Conservation (phyloP, 2,888 invertebrate genomes). For the Brachyptera risi region DNA sequence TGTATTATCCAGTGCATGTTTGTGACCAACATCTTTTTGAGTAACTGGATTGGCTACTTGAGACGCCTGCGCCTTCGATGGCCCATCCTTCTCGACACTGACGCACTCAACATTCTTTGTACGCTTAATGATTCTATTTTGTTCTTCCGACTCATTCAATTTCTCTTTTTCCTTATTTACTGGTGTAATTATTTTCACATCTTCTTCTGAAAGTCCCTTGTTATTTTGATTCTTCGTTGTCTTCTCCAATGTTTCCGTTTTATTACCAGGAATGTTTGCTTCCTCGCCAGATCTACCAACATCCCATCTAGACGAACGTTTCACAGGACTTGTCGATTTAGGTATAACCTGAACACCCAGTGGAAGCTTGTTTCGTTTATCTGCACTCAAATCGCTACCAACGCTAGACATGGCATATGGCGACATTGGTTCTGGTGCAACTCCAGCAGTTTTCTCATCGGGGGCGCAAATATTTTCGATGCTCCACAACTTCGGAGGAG, state of each 20-base stretch:
- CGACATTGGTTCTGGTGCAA: not conserved
- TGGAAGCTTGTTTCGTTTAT: constrained; percentile 42
- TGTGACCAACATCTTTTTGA: too few species aligned
- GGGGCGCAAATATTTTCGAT: constrained; percentile 38
- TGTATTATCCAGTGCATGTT: too few species aligned
- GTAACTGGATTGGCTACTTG: too few species aligned
- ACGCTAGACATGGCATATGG: not conserved
- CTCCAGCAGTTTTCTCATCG: constrained; percentile 14
- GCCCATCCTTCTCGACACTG: too few species aligned
- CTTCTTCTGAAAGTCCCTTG: not conserved
- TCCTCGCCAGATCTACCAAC: constrained; percentile 44
- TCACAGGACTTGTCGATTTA: constrained; percentile 37
- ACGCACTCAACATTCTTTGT: too few species aligned
- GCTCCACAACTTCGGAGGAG: constrained; percentile 37
- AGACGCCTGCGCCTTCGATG: too few species aligned
- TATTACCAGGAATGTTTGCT: not conserved
- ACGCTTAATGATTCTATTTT: too few species aligned
- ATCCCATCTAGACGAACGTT: constrained; percentile 48
- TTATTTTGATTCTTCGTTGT: not conserved
- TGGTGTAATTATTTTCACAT: too few species aligned
- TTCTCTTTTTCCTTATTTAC: too few species aligned
- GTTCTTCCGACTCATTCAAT: too few species aligned
- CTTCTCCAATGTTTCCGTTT: not conserved
- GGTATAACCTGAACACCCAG: constrained; percentile 44
- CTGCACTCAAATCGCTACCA: constrained; percentile 25